Evolutionary conservation across 2,888 invertebrate genomes (phyloP).

Genomic region (Eurois occulta): DNA sequence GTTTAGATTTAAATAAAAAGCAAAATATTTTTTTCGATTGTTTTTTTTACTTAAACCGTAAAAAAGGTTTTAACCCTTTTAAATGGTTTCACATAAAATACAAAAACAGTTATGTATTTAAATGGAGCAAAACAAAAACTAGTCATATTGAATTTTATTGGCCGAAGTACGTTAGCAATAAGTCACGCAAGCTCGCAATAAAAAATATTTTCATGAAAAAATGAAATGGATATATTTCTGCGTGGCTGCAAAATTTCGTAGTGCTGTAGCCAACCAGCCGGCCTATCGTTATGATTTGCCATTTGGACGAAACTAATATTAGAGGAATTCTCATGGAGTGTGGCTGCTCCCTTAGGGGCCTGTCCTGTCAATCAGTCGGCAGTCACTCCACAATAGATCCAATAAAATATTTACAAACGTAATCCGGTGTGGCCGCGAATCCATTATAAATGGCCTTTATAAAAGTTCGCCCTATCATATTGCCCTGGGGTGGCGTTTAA

Average conservation of each 20-base stretch:
- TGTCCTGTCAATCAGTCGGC: constrained; percentile 86
- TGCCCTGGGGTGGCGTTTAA: constrained; percentile 78
- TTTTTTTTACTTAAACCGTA: neutral
- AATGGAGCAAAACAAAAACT: constrained; percentile 61
- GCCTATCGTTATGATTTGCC: constrained; percentile 52
- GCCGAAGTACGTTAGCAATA: constrained; percentile 62
- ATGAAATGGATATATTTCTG: constrained; percentile 43
- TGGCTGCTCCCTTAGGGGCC: constrained; percentile 75
- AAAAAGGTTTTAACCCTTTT: constrained; percentile 17
- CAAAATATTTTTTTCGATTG: neutral
- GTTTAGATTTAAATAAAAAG: neutral
- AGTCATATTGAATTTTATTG: constrained; percentile 67
- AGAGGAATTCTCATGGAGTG: constrained; percentile 67
- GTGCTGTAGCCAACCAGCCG: constrained; percentile 27
- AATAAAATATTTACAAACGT: constrained; percentile 89
- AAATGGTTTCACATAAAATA: constrained; percentile 29
- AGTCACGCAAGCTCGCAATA: constrained; percentile 65
- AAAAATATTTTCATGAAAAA: constrained; percentile 60
- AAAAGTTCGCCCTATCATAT: constrained; percentile 80
- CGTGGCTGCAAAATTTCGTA: constrained; percentile 42
- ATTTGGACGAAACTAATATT: constrained; percentile 63
- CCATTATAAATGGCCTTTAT: constrained; percentile 85
- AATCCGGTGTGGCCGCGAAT: constrained; percentile 86
- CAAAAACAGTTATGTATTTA: constrained; percentile 34
- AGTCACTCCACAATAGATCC: constrained; percentile 80